These are phyloP conservation scores for Meiosimyza decipiens DNA, from an alignment of 2,888 invertebrate genomes.

Conservation along the genomic window DNA sequence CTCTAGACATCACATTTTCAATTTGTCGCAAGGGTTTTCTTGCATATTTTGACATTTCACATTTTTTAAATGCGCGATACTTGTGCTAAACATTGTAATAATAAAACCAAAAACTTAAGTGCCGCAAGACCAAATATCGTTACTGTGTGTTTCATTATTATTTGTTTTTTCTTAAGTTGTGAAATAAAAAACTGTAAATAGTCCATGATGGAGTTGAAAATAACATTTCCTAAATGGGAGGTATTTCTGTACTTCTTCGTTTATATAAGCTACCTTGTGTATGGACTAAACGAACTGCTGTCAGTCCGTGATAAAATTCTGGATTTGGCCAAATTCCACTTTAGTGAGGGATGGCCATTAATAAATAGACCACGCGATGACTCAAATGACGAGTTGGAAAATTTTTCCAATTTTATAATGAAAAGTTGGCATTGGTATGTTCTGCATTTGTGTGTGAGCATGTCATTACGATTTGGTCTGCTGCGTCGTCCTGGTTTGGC, in stretches of 20 bases:
- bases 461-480: conserved; percentile 45
- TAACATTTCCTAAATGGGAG: conserved; percentile 48
- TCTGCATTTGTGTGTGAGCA: conserved; percentile 54
- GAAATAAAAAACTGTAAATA: too few species aligned
- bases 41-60: too few species aligned
- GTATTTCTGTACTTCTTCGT: conserved; percentile 57
- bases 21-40: too few species aligned
- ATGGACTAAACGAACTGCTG: conserved; percentile 57
- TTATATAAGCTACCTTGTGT: conserved; percentile 59
- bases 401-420: conserved; percentile 56
- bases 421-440: conserved; percentile 60
- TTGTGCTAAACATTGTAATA: too few species aligned
- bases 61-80: too few species aligned
- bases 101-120: too few species aligned
- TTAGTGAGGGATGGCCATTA: conserved; percentile 57
- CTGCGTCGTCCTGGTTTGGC: conserved; percentile 48
- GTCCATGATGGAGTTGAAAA: not conserved
- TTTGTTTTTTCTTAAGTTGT: too few species aligned
- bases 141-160: too few species aligned
- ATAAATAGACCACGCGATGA: conserved; percentile 59
- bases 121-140: too few species aligned
- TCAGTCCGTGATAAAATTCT: conserved; percentile 53
- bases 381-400: conserved; percentile 62
- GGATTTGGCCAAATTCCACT: conserved; percentile 50
- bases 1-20: too few species aligned